A percentile compares a stretch with the other conserved stretches of the same genome.
Conservation (phyloP, 1,140 invertebrate species). For the Potamilus streckersoni region DNA sequence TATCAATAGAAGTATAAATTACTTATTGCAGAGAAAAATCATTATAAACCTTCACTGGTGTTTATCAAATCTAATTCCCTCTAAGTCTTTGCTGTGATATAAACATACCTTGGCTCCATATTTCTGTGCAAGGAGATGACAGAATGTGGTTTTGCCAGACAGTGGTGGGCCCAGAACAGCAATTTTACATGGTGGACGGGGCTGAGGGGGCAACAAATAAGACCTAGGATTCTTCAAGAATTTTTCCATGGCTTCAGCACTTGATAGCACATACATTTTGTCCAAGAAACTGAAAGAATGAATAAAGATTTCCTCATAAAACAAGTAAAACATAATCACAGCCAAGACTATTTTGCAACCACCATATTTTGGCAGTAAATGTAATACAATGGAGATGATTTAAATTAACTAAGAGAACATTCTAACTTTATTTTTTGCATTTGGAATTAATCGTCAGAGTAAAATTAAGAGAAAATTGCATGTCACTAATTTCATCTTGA, state of each 20-base stretch:
- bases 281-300: slow-evolving; percentile 61
- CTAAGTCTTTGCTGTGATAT: not conserved
- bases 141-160: slow-evolving; percentile 64
- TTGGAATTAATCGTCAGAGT: too few relatives aligned
- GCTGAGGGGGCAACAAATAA: slow-evolving; percentile 64
- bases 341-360: too few relatives aligned
- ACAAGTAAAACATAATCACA: too few relatives aligned
- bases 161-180: slow-evolving; percentile 58
- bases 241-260: slow-evolving; percentile 62
- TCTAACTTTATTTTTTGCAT: too few relatives aligned
- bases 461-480: too few relatives aligned
- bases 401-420: too few relatives aligned
- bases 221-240: slow-evolving; percentile 67
- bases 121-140: slow-evolving; percentile 60
- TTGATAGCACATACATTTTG: slow-evolving; percentile 66
- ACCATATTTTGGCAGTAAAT: too few relatives aligned
- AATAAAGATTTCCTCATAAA: too few relatives aligned
- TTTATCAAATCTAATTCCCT: slow-evolving; percentile 32
- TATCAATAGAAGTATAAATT: too few relatives aligned
- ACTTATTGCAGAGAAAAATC: too few relatives aligned
- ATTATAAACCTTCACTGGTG: slow-evolving; percentile 50
- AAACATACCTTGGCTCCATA: slow-evolving; percentile 63
- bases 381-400: too few relatives aligned
- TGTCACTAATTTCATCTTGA: too few relatives aligned
- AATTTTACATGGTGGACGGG: slow-evolving; percentile 65